phyloP scores from a whole-genome alignment of 2,113 vertebrate species.

The Ceyx melanurus region DNA sequence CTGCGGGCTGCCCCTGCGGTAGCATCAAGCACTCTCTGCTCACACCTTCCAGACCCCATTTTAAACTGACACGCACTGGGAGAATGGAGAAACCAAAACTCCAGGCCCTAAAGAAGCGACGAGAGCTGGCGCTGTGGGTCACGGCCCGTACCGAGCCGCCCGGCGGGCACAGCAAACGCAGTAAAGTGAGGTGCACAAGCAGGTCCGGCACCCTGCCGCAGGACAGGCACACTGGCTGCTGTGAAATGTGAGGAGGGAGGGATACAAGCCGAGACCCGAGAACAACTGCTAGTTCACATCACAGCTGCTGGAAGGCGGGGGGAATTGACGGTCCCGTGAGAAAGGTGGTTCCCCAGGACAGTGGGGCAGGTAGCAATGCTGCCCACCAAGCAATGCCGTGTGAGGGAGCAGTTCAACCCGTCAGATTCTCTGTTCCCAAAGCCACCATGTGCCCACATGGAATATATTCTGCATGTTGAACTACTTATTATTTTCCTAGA shows the following conservation, averaged over 20 bases:
- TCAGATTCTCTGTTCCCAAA: not conserved
- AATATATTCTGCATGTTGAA: not conserved
- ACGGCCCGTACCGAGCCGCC: not conserved
- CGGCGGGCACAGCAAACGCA: not conserved
- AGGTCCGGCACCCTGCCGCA: not conserved
- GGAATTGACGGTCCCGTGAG: not conserved
- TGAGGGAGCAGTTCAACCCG: not conserved
- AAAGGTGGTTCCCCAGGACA: not conserved
- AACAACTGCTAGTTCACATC: not conserved
- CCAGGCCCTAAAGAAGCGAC: not conserved
- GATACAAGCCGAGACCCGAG: not conserved
- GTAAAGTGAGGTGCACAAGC: not conserved
- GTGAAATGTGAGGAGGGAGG: not conserved
- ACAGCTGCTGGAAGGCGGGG: not conserved
- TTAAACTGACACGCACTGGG: not conserved
- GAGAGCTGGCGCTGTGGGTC: not conserved
- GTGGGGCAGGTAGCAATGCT: not conserved
- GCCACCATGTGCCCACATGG: not conserved
- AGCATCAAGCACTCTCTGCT: not conserved
- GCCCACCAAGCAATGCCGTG: not conserved
- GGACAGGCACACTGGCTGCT: not conserved
- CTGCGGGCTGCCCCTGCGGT: not conserved
- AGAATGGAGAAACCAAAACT: not conserved
- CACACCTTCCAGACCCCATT: not conserved
- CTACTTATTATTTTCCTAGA: not conserved